phyloP scores from a whole-genome alignment of 2,113 vertebrate genomes.

The Trogon surrucura region DNA sequence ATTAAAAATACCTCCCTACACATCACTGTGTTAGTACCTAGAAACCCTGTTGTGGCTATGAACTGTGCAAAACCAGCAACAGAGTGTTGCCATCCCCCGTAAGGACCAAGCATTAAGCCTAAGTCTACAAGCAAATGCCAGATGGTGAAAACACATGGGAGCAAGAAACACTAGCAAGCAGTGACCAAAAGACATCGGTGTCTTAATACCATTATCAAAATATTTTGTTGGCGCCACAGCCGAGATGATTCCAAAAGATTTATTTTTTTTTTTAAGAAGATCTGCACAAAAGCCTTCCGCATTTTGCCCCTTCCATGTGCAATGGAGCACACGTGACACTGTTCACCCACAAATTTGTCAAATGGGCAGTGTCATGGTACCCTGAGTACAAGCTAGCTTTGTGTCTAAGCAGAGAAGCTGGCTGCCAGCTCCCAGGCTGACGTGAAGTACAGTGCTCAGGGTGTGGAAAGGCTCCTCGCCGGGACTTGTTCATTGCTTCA shows the following conservation, averaged over 20 bases:
- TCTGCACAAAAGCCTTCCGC: not conserved
- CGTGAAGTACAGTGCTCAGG: not conserved
- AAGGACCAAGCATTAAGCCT: not conserved
- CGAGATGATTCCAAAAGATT: not conserved
- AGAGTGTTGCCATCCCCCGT: not conserved
- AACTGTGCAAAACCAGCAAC: not conserved
- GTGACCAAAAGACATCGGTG: not conserved
- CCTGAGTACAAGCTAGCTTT: not conserved
- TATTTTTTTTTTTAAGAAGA: not conserved
- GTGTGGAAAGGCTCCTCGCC: not conserved
- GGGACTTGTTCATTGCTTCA: not conserved
- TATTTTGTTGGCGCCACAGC: not conserved
- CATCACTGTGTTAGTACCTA: not conserved
- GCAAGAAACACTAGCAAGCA: not conserved
- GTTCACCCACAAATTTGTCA: not conserved
- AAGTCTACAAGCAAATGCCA: not conserved
- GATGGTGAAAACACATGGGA: not conserved
- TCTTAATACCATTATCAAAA: not conserved
- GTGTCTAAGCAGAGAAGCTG: not conserved
- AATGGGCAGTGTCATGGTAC: not conserved
- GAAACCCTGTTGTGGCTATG: not conserved
- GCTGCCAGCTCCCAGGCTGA: not conserved
- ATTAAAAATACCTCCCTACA: not conserved
- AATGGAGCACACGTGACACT: not conserved
- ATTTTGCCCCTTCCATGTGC: not conserved